phyloP scores from a whole-genome alignment of 2,797 vertebrate species.

The Trachops cirrhosus region DNA sequence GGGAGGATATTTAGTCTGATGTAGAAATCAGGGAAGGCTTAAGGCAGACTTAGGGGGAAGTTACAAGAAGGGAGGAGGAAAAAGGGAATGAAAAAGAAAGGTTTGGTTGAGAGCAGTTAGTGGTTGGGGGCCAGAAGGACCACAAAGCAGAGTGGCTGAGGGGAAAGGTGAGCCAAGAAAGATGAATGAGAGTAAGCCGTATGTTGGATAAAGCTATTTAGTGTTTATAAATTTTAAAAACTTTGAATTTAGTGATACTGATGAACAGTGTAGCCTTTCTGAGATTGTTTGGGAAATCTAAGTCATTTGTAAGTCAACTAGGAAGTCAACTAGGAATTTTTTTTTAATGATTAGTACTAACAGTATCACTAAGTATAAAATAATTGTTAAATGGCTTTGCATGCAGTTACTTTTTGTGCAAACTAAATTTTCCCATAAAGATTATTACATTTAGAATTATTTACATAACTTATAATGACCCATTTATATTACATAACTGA shows the following conservation, averaged over 20 bases:
- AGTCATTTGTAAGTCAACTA: constrained; percentile 24
- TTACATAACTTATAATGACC: constrained; percentile 41
- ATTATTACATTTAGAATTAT: constrained; percentile 45
- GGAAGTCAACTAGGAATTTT: constrained; percentile 1
- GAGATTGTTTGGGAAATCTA: constrained; percentile 27
- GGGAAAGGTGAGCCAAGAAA: background rate
- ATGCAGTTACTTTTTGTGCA: constrained; percentile 65
- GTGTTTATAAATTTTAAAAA: constrained; percentile 11
- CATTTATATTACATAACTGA: constrained; percentile 42
- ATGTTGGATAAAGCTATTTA: background rate
- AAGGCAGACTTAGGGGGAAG: background rate
- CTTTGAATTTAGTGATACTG: constrained; percentile 11
- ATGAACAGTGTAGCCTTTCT: constrained; percentile 19
- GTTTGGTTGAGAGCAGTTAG: background rate
- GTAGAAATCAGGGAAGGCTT: background rate
- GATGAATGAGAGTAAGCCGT: background rate
- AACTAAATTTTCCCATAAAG: constrained; percentile 61
- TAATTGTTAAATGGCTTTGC: constrained; percentile 60
- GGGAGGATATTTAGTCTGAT: constrained; percentile 31
- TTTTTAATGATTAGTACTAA: constrained; percentile 51
- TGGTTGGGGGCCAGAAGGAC: background rate
- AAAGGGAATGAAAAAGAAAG: background rate
- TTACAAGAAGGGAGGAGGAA: background rate
- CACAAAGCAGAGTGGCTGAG: background rate
- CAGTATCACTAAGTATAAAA: constrained; percentile 57